Evolutionary conservation across 2,888 invertebrate species (phyloP).

Genomic region (Kryphioiulus occultus): DNA sequence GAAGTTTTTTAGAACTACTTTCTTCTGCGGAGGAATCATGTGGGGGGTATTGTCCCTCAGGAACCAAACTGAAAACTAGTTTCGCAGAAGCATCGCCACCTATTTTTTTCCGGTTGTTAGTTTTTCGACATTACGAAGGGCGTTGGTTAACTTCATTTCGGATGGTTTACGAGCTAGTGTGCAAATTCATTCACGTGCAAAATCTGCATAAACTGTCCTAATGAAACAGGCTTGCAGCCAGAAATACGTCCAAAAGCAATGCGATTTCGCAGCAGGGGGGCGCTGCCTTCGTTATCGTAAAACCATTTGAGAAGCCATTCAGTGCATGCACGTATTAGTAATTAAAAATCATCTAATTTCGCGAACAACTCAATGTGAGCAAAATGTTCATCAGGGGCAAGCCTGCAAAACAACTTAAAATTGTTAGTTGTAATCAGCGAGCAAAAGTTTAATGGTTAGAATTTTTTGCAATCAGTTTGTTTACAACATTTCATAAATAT

Average conservation of each 20-base stretch:
- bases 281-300: neutral
- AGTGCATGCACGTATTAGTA: neutral
- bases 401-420: too few species aligned
- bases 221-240: neutral
- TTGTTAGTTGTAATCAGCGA: too few species aligned
- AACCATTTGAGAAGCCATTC: constrained; percentile 1
- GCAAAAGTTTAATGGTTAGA: too few species aligned
- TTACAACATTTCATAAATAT: neutral
- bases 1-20: too few species aligned
- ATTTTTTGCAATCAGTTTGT: neutral
- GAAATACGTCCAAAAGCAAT: neutral
- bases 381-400: neutral
- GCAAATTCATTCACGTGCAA: constrained; percentile 29
- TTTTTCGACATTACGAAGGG: constrained; percentile 2
- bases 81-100: neutral
- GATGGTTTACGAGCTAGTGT: constrained; percentile 8
- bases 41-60: neutral
- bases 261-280: neutral
- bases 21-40: neutral
- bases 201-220: constrained; percentile 20
- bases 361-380: neutral
- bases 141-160: constrained; percentile 31
- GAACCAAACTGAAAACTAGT: constrained; percentile 4
- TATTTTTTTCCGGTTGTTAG: constrained; percentile 31
- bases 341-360: neutral